phyloP scores from a whole-genome alignment of 2,113 vertebrate species.

The Thunnus maccoyii region DNA sequence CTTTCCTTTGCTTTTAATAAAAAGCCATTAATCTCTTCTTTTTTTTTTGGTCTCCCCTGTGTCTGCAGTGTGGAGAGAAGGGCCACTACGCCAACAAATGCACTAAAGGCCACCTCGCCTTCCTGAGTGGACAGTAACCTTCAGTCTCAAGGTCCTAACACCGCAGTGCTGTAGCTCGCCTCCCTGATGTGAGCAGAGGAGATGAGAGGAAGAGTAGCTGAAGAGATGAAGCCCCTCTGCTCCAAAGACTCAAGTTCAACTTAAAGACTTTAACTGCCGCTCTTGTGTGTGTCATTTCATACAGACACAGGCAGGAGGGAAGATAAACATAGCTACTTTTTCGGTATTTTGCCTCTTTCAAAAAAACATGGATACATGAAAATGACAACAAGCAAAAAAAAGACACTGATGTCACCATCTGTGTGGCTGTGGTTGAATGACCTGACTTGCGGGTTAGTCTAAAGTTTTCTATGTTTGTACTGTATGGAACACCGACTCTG shows the following conservation, averaged over 20 bases:
- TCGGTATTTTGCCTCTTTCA: constrained; percentile 17
- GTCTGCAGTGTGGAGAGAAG: constrained; percentile 95
- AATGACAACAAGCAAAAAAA: background rate
- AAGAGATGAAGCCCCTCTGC: constrained; percentile 14
- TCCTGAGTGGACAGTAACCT: constrained; percentile 95
- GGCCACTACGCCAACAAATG: constrained; percentile 99
- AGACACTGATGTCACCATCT: constrained; percentile 1
- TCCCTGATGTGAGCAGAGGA: background rate
- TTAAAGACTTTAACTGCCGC: constrained; percentile 26
- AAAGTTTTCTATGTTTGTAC: constrained; percentile 45
- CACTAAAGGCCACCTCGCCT: constrained; percentile 98
- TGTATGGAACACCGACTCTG: background rate
- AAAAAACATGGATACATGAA: constrained; percentile 9
- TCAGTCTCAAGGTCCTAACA: background rate
- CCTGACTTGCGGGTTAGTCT: constrained; percentile 1
- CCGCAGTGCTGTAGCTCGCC: constrained; percentile 3
- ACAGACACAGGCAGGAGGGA: background rate
- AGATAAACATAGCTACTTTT: constrained; percentile 1
- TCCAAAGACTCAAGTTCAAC: constrained; percentile 18
- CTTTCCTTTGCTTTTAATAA: background rate
- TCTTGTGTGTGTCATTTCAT: background rate
- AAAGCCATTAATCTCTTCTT: constrained; percentile 2
- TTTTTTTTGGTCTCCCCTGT: constrained; percentile 38
- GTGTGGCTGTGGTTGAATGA: background rate
- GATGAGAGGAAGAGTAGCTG: background rate